These are phyloP conservation scores for Nixonia krombeini DNA, from an alignment of 1,140 invertebrate species.

Conservation along the genomic window DNA sequence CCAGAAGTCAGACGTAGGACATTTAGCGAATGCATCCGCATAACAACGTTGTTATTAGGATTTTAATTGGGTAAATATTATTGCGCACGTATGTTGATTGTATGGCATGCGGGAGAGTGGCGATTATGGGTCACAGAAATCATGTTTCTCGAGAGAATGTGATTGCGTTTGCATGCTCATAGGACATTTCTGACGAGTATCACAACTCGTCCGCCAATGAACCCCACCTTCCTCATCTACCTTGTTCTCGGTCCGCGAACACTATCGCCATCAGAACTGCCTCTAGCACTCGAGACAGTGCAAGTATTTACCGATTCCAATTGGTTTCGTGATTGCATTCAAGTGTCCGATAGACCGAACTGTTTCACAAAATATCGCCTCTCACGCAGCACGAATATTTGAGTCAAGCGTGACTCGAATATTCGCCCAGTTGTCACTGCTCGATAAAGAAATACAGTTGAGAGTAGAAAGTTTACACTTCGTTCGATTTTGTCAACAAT, in stretches of 20 bases:
- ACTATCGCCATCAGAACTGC: constrained; percentile 37
- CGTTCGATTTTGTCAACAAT: too few species aligned
- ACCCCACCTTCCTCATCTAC: constrained; percentile 48
- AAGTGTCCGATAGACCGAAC: constrained; percentile 46
- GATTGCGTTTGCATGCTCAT: constrained; percentile 61
- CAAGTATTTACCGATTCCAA: constrained; percentile 60
- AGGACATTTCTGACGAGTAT: constrained; percentile 61
- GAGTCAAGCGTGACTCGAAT: constrained; percentile 34
- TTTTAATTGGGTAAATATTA: too few species aligned
- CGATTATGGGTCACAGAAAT: too few species aligned
- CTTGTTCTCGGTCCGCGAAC: constrained; percentile 42
- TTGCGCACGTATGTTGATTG: too few species aligned
- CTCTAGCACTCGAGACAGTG: constrained; percentile 40
- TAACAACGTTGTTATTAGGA: too few species aligned
- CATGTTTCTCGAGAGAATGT: constrained; percentile 34
- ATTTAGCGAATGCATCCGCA: too few species aligned
- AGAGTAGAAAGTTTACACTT: too few species aligned
- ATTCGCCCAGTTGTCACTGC: constrained; percentile 24
- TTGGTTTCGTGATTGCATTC: constrained; percentile 61
- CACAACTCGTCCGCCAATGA: constrained; percentile 45
- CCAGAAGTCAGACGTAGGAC: too few species aligned
- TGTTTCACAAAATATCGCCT: constrained; percentile 33
- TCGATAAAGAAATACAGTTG: too few species aligned
- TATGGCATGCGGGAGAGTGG: too few species aligned
- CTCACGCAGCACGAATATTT: constrained; percentile 27